A percentile compares a stretch with the other conserved stretches of the same genome.
Evolutionary conservation across 2,797 vertebrate species (phyloP).

Genomic region (Phyllotis vaccarum): DNA sequence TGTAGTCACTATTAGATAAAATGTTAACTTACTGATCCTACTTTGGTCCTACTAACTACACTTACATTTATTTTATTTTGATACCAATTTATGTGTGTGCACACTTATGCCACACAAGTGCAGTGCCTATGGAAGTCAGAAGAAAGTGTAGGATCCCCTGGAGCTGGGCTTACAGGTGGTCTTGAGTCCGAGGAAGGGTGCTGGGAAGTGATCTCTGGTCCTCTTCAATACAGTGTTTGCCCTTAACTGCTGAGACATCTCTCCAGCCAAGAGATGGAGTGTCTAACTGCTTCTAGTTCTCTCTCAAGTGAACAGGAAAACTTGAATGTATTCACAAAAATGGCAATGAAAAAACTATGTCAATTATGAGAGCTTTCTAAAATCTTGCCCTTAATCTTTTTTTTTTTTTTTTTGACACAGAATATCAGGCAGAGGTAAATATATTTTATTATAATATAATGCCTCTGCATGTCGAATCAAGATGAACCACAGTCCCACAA

Average conservation of each 20-base stretch:
- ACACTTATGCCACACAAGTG: neutral
- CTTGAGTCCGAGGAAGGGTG: neutral
- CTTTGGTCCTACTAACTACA: neutral
- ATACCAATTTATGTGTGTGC: neutral
- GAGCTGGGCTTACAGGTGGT: neutral
- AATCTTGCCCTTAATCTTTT: constrained; percentile 81
- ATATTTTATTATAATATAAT: constrained; percentile 67
- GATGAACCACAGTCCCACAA: constrained; percentile 41
- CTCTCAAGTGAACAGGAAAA: constrained; percentile 70
- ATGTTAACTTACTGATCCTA: neutral
- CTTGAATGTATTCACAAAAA: constrained; percentile 70
- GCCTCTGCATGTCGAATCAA: constrained; percentile 67
- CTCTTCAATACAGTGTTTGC: neutral
- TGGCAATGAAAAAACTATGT: constrained; percentile 67
- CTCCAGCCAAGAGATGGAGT: neutral
- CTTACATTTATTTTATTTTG: neutral
- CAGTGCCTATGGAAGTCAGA: too few species aligned
- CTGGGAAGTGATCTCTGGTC: neutral
- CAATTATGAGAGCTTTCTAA: constrained; percentile 75
- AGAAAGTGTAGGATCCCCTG: neutral
- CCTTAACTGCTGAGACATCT: neutral
- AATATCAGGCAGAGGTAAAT: constrained; percentile 60
- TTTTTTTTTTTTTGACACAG: neutral
- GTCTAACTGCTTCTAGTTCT: constrained; percentile 31
- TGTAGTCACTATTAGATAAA: neutral